Evolutionary conservation across 2,797 vertebrate genomes (phyloP), one percentile per base, ranked within the genome.

Genomic region (Acipenser oxyrinchus): DNA sequence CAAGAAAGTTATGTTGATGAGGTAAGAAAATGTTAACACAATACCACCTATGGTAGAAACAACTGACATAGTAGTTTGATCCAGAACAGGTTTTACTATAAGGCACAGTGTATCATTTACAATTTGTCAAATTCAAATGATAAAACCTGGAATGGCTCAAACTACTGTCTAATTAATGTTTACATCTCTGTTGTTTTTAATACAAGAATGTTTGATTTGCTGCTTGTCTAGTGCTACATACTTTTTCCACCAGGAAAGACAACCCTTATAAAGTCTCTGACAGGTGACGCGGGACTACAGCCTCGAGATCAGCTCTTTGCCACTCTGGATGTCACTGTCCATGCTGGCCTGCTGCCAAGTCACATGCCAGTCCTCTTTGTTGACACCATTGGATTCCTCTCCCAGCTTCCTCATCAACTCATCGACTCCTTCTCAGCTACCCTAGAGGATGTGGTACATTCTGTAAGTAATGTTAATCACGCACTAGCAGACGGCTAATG

Each of bases 341-440:
- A 98, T 1, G 92, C 86, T 0, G 96, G 94, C 15, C 79, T 69
- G 60, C 77, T 97, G 73, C 94, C 94, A 67, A 90, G 89, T 0
- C 85, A 64, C 60, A 79, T 95, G 90, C 70, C 86, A 0, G 87
- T 95, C 15, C 85, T 98, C 69, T 99, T 93, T 51, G 80, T 94
- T 74, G 96, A 98, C 82, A 99, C 95, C 64, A 92, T 98, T 51
- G 95, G 96, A 50, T 98, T 99, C 84, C 88, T 98, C 59, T 94
- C 96, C 48, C 92, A 95, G 76, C 90, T 97, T 65, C 96, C 96
- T 0, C 95, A 96, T 69, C 84, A 82, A 74, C 93, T 98, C 60
- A 88, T 97, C 0, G 90, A 93, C 77, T 94, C 96, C 13, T 98
- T 99, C 82, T 92, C 93, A 0, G 92, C 95, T 74, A 98, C 94